A percentile compares a stretch with the other conserved stretches of the same genome.
phyloP scores from a whole-genome alignment of 2,888 invertebrate species.

The Griposia aprilina region DNA sequence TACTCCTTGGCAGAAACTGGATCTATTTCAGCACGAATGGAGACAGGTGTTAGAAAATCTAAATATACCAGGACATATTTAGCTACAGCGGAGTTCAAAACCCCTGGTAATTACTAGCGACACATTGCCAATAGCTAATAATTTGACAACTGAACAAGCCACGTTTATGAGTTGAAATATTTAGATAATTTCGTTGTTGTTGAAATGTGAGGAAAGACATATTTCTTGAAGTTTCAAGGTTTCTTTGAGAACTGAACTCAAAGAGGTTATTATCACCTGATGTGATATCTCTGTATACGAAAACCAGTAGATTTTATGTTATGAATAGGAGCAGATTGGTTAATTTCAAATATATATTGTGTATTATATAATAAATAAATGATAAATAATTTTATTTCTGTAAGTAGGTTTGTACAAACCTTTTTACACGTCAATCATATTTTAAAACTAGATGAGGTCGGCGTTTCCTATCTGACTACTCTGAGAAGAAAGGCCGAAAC shows the following conservation, averaged over 20 bases:
- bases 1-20: slow-evolving; percentile 48
- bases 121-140: slow-evolving; percentile 71
- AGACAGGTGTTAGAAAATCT: slow-evolving; percentile 72
- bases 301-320: background rate
- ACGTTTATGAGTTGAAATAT: slow-evolving; percentile 30
- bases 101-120: slow-evolving; percentile 68
- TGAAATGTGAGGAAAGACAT: slow-evolving; percentile 9
- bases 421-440: too few species aligned
- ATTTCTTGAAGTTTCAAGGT: slow-evolving; percentile 20
- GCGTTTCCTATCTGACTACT: too few species aligned
- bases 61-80: slow-evolving; percentile 64
- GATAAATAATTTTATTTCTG: too few species aligned
- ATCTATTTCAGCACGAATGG: slow-evolving; percentile 59
- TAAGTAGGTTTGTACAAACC: too few species aligned
- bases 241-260: background rate
- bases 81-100: slow-evolving; percentile 69
- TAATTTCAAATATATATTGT: slow-evolving; percentile 3
- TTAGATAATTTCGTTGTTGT: slow-evolving; percentile 1
- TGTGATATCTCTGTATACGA: background rate
- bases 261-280: background rate
- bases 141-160: slow-evolving; percentile 68
- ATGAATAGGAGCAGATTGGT: background rate
- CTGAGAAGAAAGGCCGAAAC: too few species aligned
- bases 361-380: too few species aligned
- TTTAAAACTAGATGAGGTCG: too few species aligned